Evolutionary conservation across 1,140 invertebrate genomes (phyloP).

Genomic region (Diorhabda elongata): DNA sequence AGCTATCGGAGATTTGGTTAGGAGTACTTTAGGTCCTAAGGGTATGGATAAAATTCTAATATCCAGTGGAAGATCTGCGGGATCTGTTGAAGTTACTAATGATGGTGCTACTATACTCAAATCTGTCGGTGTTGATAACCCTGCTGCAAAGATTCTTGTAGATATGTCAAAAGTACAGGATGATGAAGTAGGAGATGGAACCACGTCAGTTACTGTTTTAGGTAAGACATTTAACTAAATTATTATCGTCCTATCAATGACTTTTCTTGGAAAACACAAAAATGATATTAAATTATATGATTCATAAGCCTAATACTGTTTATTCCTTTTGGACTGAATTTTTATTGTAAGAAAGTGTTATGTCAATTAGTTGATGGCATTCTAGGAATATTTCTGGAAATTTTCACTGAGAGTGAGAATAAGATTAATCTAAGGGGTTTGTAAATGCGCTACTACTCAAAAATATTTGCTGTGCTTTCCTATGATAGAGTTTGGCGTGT

Average conservation of each 20-base stretch:
- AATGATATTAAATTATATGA: too few relatives aligned
- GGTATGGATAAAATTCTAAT: constrained; percentile 99
- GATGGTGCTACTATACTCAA: constrained; percentile 99
- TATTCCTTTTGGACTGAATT: too few relatives aligned
- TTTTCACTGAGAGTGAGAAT: too few relatives aligned
- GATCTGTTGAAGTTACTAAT: constrained; percentile 94
- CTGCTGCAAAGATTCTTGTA: constrained; percentile 96
- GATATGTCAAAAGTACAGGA: constrained; percentile 99
- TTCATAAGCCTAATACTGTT: too few relatives aligned
- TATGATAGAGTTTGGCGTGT: too few relatives aligned
- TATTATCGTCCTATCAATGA: not conserved
- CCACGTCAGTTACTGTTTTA: constrained; percentile 96
- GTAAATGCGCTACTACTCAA: too few relatives aligned
- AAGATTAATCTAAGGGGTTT: too few relatives aligned
- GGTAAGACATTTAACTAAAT: constrained; percentile 48
- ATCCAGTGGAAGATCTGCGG: constrained; percentile 74
- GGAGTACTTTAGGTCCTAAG: constrained; percentile 97
- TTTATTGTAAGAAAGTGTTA: too few relatives aligned
- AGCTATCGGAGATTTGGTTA: constrained; percentile 96
- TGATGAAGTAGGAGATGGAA: constrained; percentile 99
- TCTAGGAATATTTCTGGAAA: too few relatives aligned
- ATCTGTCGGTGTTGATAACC: constrained; percentile 96
- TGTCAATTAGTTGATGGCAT: too few relatives aligned
- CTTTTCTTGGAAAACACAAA: too few relatives aligned
- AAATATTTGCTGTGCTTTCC: too few relatives aligned